Percentiles rank a stretch among this genome's conserved stretches.
phyloP scores from a whole-genome alignment of 2,113 vertebrate species.

The Smithornis capensis region DNA sequence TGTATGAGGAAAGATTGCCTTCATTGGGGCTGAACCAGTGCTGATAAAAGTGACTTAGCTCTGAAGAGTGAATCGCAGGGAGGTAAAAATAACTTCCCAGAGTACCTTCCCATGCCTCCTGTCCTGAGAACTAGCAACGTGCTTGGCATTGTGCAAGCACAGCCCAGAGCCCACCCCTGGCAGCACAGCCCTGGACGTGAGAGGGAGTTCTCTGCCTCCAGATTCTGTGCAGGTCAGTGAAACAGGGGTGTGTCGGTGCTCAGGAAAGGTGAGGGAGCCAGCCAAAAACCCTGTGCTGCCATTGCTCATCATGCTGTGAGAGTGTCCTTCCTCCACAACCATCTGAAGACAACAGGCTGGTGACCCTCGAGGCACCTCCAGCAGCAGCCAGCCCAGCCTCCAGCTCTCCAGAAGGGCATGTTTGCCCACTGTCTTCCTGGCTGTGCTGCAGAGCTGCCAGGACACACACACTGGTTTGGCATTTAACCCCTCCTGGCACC shows the following conservation, averaged over 20 bases:
- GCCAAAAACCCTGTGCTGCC: background rate
- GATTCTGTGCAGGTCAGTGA: background rate
- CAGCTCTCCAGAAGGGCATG: background rate
- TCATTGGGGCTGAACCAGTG: background rate
- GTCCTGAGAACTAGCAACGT: background rate
- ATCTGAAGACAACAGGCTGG: no score
- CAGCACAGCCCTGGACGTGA: background rate
- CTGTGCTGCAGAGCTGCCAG: background rate
- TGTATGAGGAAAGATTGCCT: background rate
- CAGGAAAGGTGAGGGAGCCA: background rate
- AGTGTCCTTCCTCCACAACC: background rate
- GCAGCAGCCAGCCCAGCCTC: background rate
- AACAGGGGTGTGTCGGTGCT: background rate
- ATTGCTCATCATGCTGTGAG: background rate
- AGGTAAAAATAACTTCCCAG: background rate
- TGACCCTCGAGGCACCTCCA: background rate
- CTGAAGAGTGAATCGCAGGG: background rate
- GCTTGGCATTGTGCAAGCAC: background rate
- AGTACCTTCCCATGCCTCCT: background rate
- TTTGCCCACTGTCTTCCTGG: background rate
- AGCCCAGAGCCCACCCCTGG: background rate
- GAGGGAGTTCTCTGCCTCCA: background rate
- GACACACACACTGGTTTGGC: background rate
- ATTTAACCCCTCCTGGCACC: background rate
- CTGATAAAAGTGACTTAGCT: background rate